These are phyloP conservation scores for Montipora foliosa DNA, from an alignment of 64 coral and sea anemone species.

Conservation along the genomic window DNA sequence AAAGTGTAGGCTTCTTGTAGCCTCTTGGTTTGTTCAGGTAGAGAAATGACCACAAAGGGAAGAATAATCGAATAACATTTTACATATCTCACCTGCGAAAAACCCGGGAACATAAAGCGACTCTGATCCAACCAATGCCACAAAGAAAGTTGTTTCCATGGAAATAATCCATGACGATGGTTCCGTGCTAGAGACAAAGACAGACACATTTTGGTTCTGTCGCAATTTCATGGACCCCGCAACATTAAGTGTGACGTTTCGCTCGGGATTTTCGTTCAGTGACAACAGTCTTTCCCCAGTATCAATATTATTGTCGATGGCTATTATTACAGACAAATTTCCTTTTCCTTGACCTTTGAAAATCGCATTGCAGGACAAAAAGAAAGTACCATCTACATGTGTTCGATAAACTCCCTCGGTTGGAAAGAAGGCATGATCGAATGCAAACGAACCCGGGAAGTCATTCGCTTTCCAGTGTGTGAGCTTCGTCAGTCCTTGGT, in stretches of 20 bases:
- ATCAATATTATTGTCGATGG: slow-evolving; percentile 24
- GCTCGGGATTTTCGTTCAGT: not conserved
- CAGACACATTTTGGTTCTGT: slow-evolving; percentile 8
- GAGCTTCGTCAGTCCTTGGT: not conserved
- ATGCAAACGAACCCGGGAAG: slow-evolving; percentile 20
- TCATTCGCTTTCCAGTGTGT: slow-evolving; percentile 3
- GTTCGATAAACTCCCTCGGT: slow-evolving; percentile 15
- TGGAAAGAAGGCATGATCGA: slow-evolving; percentile 32
- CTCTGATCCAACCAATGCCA: slow-evolving; percentile 40
- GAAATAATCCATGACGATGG: slow-evolving; percentile 3
- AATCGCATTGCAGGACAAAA: slow-evolving; percentile 43
- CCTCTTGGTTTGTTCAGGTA: too few relatives aligned
- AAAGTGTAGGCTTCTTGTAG: too few relatives aligned
- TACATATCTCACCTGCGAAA: slow-evolving; percentile 22
- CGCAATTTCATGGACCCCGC: slow-evolving; percentile 16
- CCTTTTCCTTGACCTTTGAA: not conserved
- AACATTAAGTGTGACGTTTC: slow-evolving; percentile 21
- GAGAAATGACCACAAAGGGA: too few relatives aligned
- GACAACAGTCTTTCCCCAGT: not conserved
- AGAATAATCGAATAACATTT: not conserved
- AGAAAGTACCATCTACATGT: slow-evolving; percentile 34
- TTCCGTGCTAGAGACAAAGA: not conserved
- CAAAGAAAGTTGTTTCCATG: not conserved
- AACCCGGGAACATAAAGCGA: not conserved
- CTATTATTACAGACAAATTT: slow-evolving; percentile 7